Evolutionary conservation across 2,797 vertebrate genomes (phyloP).

Genomic region (Gambelia wislizenii): DNA sequence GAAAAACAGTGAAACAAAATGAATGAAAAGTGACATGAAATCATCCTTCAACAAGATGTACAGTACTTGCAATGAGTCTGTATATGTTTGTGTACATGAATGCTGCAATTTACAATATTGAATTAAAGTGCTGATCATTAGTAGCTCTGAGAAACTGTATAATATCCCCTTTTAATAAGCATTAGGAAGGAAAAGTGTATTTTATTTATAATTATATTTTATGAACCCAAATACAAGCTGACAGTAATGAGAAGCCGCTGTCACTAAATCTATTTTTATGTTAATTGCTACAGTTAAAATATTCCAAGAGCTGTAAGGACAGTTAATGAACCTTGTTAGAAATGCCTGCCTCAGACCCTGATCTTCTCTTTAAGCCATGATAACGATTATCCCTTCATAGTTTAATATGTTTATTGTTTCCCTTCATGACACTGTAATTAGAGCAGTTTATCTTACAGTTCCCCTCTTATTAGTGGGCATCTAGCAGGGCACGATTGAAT

Average conservation of each 20-base stretch:
- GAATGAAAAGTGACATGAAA: conserved; percentile 13
- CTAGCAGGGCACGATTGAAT: conserved; percentile 61
- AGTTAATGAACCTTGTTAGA: conserved; percentile 81
- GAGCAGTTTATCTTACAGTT: conserved; percentile 58
- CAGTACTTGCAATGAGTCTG: conserved; percentile 33
- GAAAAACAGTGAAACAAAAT: accelerated
- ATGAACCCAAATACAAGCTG: conserved; percentile 72
- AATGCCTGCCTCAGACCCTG: conserved; percentile 69
- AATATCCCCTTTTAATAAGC: conserved; percentile 69
- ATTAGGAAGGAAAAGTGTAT: conserved; percentile 70
- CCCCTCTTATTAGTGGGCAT: conserved; percentile 28
- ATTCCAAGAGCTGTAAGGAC: conserved; percentile 70
- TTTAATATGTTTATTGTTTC: conserved; percentile 72
- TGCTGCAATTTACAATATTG: conserved; percentile 46
- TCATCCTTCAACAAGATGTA: neutral
- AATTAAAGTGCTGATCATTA: conserved; percentile 68
- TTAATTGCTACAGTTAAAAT: conserved; percentile 76
- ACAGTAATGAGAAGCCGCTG: conserved; percentile 74
- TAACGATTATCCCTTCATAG: conserved; percentile 65
- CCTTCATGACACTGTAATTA: conserved; percentile 64
- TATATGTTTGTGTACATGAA: conserved; percentile 41
- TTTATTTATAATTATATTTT: conserved; percentile 79
- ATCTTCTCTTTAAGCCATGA: conserved; percentile 62
- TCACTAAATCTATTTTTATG: conserved; percentile 78
- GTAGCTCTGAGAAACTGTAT: conserved; percentile 57